Evolutionary conservation across 2,113 vertebrate genomes (phyloP), one percentile per base, ranked within the genome.

Genomic region (Arvicanthis niloticus): DNA sequence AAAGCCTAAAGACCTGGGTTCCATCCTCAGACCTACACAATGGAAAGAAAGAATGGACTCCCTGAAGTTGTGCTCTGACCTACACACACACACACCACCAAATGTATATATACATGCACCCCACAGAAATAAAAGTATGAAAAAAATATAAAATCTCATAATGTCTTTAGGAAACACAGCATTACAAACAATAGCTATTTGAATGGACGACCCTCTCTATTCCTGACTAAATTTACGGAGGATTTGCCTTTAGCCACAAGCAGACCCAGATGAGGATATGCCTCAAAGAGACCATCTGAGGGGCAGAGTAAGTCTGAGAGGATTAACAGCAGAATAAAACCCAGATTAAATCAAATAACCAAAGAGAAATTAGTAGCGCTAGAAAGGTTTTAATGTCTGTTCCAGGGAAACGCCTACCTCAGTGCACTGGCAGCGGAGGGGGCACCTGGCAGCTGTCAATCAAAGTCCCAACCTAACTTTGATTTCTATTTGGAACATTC

Each of bases 381-480:
- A 5, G 72, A 75, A 84, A 97, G 88, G 5, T 68, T 97, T 97
- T 91, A 68, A 95, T 91, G 70, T 88, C 73, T 82, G 65, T 96
- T 91, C 48, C n/a, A 45, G 81, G 88, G 76, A 95, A 93, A 89
- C 26, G n/a, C 84, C 29, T 31, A 58, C 87, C 93, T 96, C 40
- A 17, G 65, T 40, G 67, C 42, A 15, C 37, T 95, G 26, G 34
- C 68, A 96, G 81, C 65, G 24, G 24, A 19, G 0, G 26, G 96
- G 67, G 17, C 16, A 82, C 67, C 77, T 58, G 15, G 73, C 53
- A 29, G 51, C 91, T 92, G 96, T 95, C 90, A 97, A 93, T 96
- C 96, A 91, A 97, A 98, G 90, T 93, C 89, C 65, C 45, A 68
- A 90, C 89, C 37, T 92, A 91, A 51, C 15, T 96, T 96, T 94